Evolutionary conservation across 2,113 vertebrate genomes (phyloP), one percentile per base, ranked within the genome.

Genomic region (Hypocryptadius cinnamomeus): DNA sequence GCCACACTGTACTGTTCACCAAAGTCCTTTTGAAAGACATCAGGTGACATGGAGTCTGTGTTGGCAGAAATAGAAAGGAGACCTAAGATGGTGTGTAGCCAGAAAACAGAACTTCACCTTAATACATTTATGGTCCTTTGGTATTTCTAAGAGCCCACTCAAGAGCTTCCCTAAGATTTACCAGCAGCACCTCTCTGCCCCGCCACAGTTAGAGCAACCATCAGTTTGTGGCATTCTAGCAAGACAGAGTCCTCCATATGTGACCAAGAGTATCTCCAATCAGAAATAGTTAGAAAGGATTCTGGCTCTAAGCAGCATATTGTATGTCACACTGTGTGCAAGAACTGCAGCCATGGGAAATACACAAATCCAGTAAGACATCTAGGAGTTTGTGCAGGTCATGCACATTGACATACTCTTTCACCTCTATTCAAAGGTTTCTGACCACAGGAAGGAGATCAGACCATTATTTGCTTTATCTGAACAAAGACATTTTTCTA

Each of bases 321-420:
- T n/a, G 4, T 30, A 8, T 9, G 1, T 42, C 42, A 33, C 14
- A n/a, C 3, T 1, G 1, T 5, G 3, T 1, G 0, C 69, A 72
- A 76, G 37, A 17, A 4, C 42, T 73, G 23, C 39, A 80, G 20
- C 23, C 6, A 15, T 4, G 15, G 13, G 54, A 79, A 73, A 42
- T 42, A 33, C 37, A 47, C 27, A 89, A 63, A 66, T 50, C 0
- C 7, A 71, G 27, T 33, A 47, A 8, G 24, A 39, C 10, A 35
- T 20, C 19, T n/a, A 33, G 9, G 7, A 5, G 13, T n/a, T 48
- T 81, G 23, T 60, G 44, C n/a, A 44, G 23, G 33, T 57, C 23
- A 47, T 20, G 35, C 7, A 59, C 11, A 4, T 48, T 69, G 40
- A 18, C n/a, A 87, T 24, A 24, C 3, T 54, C 28, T 33, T 74